Evolutionary conservation across 2,888 invertebrate species (phyloP).

Genomic region (Drosophila vallismaia): DNA sequence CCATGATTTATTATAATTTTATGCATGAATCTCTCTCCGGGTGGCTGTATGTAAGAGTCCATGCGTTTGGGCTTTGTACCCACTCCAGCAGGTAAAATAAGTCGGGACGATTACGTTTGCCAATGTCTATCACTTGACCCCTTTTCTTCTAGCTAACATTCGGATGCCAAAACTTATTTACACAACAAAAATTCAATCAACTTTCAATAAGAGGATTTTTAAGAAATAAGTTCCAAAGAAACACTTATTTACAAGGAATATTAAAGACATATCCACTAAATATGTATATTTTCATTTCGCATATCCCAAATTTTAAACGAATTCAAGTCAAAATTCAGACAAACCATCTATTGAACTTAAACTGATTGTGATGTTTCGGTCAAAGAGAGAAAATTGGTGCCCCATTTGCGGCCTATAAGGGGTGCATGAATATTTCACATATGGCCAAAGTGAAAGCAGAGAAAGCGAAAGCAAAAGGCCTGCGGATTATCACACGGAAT

Average conservation of each 20-base stretch:
- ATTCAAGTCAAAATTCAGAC: background rate
- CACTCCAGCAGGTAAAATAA: slow-evolving; percentile 34
- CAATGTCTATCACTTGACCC: slow-evolving; percentile 26
- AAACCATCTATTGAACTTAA: slow-evolving; percentile 1
- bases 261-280: background rate
- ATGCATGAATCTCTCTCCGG: slow-evolving; percentile 71
- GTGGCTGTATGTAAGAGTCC: slow-evolving; percentile 40
- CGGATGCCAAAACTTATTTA: background rate
- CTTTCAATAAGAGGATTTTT: background rate
- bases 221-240: too few species aligned
- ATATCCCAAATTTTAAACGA: background rate
- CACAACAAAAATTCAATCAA: slow-evolving; percentile 1
- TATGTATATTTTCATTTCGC: too few species aligned
- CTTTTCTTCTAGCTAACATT: background rate
- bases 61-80: slow-evolving; percentile 21
- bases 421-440: slow-evolving; percentile 67
- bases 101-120: slow-evolving; percentile 34
- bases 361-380: background rate
- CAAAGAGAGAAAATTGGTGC: slow-evolving; percentile 21
- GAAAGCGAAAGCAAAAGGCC: slow-evolving; percentile 64
- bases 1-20: slow-evolving; percentile 77
- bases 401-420: slow-evolving; percentile 23
- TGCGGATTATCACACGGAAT: slow-evolving; percentile 73
- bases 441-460: slow-evolving; percentile 55
- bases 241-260: too few species aligned